Base-by-base conservation (phyloP, 2,797 vertebrate species). In the Uromys caudimaculatus region DNA sequence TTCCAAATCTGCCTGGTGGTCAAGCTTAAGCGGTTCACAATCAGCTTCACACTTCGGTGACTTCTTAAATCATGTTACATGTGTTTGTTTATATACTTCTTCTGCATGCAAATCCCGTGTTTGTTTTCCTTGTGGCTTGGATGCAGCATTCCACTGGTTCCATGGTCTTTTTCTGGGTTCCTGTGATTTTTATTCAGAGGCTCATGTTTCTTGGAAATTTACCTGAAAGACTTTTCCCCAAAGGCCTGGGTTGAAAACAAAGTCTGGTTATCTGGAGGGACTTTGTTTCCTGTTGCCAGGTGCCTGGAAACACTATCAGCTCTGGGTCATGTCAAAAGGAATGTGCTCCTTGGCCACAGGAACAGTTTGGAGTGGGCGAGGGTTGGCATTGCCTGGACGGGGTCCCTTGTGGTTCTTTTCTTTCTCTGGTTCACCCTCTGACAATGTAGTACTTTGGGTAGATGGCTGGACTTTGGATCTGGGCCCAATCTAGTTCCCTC, bases 141-240 rank as follows among this genome's bases (percentile, higher is more conserved):
- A 52, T 64, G 89, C 7, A 52, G 35, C 64, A 5, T 29, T 44
- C 44, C 4, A 9, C 0, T 78, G 44, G 85, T 85, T 89, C n/a
- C 64, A 71, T 85, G 44, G 38, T 35, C 50, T 88, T 21, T 60
- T 12, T 85, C 56, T 38, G 38, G 58, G 54, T 62, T 67, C 44
- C 29, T 81, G 27, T 47, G 50, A 81, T 29, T 95, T 91, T 81
- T 89, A 81, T 91, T 41, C 14, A 76, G 64, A 17, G 73, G 14
- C 44, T 93, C 71, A 29, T 62, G n/a, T 85, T 93, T 82, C 58
- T 77, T 91, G 64, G 84, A 76, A 93, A 56, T 58, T 73, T 77
- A 81, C 50, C 56, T 8, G 2, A 47, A 79, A 76, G 32, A 76
- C n/a, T 67, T 69, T 94, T 58, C 56, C 82, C 50, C 50, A 79